Conservation (phyloP, 2,113 vertebrate species). For the Protobothrops flavoviridis region DNA sequence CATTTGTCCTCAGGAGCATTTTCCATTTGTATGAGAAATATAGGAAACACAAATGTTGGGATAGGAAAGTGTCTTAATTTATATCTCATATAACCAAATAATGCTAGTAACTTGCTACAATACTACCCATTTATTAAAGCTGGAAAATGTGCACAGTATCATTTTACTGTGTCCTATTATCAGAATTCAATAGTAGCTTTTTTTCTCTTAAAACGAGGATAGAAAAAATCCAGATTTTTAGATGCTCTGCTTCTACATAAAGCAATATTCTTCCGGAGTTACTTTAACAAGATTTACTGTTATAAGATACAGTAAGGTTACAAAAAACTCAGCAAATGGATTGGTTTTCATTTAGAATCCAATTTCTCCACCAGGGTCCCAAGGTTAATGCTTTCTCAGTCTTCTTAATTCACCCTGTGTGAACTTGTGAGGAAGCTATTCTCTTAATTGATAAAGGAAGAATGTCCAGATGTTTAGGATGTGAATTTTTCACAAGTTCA, state of each 20-base stretch:
- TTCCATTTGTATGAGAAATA: neutral
- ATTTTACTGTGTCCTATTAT: neutral
- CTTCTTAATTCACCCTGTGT: neutral
- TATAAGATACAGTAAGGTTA: neutral
- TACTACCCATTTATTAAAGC: neutral
- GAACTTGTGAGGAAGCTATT: neutral
- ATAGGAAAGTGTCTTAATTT: neutral
- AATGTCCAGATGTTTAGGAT: neutral
- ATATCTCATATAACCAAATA: neutral
- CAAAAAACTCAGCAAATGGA: neutral
- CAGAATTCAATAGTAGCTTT: neutral
- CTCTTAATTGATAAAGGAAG: neutral
- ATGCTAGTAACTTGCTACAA: neutral
- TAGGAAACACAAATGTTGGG: neutral
- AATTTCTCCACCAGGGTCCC: neutral
- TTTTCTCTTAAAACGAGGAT: neutral
- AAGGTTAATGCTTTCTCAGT: neutral
- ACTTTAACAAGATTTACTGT: neutral
- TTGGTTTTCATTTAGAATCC: neutral
- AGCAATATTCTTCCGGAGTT: neutral
- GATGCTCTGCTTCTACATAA: neutral
- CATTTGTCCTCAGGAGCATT: neutral
- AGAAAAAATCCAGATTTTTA: neutral
- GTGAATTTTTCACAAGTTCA: neutral
- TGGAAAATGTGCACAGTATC: neutral